Conservation (phyloP, 2,888 invertebrate genomes). For the Tachina lurida region DNA sequence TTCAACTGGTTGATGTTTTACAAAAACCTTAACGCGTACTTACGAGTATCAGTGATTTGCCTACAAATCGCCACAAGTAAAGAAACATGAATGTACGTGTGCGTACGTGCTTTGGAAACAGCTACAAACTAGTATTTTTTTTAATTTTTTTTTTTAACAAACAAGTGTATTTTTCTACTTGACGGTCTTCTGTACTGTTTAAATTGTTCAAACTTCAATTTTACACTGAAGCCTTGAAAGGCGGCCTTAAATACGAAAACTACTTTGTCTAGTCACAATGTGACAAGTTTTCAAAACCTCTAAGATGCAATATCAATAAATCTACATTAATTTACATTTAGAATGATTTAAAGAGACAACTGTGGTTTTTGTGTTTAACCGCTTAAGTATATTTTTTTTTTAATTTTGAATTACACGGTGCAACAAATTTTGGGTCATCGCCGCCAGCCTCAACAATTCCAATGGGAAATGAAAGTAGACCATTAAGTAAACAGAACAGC, state of each 20-base stretch:
- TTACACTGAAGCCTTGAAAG: background rate
- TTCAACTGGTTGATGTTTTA: background rate
- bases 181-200: background rate
- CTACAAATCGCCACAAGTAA: background rate
- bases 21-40: conserved; percentile 6
- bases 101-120: background rate
- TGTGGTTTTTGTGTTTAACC: no score
- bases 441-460: no score
- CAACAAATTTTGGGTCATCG: no score
- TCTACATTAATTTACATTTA: no score
- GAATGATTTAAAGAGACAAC: no score
- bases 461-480: no score
- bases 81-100: background rate
- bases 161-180: conserved; percentile 15
- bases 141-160: background rate
- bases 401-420: no score
- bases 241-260: background rate
- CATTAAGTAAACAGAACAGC: no score
- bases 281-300: no score
- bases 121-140: background rate
- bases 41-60: conserved; percentile 2
- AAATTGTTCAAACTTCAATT: background rate
- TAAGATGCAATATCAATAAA: no score
- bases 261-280: background rate
- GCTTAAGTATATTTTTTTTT: no score